Evolutionary conservation across 1,140 invertebrate genomes (phyloP).

Genomic region (Drosophila cardini): DNA sequence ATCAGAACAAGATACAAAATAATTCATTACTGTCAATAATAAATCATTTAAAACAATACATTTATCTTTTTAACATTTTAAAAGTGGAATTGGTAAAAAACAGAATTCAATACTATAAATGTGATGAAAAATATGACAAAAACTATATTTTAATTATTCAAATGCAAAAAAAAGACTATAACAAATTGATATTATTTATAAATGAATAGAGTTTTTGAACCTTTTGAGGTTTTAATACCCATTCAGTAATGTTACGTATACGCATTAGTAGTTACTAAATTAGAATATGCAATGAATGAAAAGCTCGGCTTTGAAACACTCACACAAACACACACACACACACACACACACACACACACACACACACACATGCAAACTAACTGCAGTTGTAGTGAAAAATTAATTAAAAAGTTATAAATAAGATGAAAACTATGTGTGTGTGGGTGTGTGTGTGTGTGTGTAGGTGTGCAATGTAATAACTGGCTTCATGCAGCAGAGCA

Average conservation of each 20-base stretch:
- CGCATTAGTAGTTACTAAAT: background rate
- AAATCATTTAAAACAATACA: no score
- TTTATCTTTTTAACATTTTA: no score
- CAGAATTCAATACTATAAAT: no score
- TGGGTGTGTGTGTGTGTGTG: conserved; percentile 12
- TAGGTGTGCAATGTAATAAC: conserved; percentile 3
- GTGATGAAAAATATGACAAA: no score
- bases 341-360: no score
- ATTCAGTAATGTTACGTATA: background rate
- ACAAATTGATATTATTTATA: background rate
- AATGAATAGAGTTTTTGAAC: no score
- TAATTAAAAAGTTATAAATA: conserved; percentile 63
- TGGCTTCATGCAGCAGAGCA: conserved; percentile 7
- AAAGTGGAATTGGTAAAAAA: no score
- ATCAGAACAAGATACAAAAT: no score
- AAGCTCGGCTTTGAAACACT: background rate
- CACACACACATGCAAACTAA: background rate
- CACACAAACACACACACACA: no score
- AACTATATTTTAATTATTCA: background rate
- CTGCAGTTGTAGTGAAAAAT: conserved; percentile 21
- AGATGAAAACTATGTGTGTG: conserved; percentile 25
- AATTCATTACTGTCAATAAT: no score
- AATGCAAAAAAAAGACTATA: background rate
- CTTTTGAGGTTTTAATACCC: background rate
- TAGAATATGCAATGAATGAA: background rate